A percentile compares a stretch with the other conserved stretches of the same genome.
These are phyloP conservation scores for Etheostoma nigrum DNA, from an alignment of 2,797 vertebrate species.

Conservation along the genomic window DNA sequence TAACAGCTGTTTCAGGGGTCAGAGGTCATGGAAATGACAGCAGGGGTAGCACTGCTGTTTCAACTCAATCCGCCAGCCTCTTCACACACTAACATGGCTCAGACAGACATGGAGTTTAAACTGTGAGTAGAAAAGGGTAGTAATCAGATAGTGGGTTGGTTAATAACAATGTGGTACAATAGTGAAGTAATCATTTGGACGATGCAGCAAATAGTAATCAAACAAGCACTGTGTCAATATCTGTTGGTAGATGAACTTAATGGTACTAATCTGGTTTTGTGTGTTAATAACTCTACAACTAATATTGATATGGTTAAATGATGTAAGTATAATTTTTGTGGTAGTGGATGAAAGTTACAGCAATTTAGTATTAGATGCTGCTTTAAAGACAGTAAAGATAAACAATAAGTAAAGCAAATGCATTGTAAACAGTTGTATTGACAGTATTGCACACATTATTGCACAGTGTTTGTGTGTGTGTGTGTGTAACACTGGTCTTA, in stretches of 20 bases:
- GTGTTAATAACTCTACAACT: neutral
- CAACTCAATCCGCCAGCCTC: slow-evolving; percentile 17
- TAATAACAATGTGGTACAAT: neutral
- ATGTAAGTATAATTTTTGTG: neutral
- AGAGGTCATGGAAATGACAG: slow-evolving; percentile 67
- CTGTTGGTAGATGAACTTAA: no score
- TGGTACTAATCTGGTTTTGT: neutral
- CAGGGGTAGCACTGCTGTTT: slow-evolving; percentile 42
- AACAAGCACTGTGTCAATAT: neutral
- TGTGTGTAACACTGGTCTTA: no score
- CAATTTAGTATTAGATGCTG: neutral
- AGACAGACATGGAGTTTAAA: neutral
- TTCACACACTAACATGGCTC: neutral
- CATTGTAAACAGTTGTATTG: no score
- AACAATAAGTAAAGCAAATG: no score
- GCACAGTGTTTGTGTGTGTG: no score
- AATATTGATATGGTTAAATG: neutral
- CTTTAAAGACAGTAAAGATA: no score
- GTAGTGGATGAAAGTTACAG: neutral
- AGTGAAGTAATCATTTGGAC: neutral
- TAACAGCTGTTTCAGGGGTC: slow-evolving; percentile 73
- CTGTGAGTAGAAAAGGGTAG: neutral
- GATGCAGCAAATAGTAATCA: no score
- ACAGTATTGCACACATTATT: no score
- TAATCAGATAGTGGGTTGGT: neutral